Conservation (phyloP, 2,888 invertebrate species). For the Hartigia nigra region DNA sequence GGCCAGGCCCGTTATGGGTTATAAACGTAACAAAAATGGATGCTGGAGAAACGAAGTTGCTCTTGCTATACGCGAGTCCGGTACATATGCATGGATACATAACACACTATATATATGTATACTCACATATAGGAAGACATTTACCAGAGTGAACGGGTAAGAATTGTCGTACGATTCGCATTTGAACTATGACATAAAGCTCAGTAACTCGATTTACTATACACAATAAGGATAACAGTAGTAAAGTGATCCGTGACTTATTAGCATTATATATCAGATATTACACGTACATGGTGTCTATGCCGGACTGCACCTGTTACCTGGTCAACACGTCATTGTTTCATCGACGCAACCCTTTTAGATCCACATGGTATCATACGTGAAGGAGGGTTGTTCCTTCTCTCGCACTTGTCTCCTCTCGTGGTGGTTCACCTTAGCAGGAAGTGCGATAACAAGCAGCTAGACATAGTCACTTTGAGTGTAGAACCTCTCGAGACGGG, state of each 20-base stretch:
- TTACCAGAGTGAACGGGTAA: not conserved
- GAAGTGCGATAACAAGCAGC: conserved; percentile 58
- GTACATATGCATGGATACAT: not conserved
- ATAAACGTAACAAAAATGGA: not conserved
- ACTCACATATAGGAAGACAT: not conserved
- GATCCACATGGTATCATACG: not conserved
- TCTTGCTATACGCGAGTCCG: not conserved
- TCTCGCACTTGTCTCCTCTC: conserved; percentile 28
- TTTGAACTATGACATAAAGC: not conserved
- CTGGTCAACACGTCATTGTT: not conserved
- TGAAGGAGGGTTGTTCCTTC: not conserved
- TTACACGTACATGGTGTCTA: no score
- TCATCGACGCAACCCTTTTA: not conserved
- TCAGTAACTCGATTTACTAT: not conserved
- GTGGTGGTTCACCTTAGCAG: conserved; percentile 31
- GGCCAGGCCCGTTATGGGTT: not conserved
- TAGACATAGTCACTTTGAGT: conserved; percentile 48
- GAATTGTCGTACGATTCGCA: not conserved
- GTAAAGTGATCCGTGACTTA: no score
- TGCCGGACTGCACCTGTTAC: not conserved
- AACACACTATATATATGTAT: not conserved
- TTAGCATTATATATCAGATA: no score
- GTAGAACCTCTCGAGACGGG: conserved; percentile 57
- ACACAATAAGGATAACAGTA: not conserved
- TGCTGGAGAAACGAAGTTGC: not conserved